Evolutionary conservation across 2,113 vertebrate genomes (phyloP), one percentile per base, ranked within the genome.

Genomic region (Scophthalmus maximus): DNA sequence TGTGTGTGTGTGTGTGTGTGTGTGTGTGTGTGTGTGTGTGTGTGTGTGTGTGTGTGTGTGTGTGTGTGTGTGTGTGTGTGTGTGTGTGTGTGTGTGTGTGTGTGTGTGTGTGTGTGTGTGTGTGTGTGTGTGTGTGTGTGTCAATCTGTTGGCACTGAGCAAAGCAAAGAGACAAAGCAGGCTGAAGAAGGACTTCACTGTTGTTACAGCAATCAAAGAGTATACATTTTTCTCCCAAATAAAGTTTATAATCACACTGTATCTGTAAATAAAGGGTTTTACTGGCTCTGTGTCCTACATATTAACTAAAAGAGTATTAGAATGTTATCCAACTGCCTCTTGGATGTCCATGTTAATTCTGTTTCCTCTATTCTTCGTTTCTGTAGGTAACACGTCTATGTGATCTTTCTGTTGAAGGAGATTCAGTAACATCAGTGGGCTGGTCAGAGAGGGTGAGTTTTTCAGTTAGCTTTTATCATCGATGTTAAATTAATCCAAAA

Each of bases 351-450:
- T 29, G n/a, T 57, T 51, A 44, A 74, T 47, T 14, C 18, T 12
- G 34, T 61, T 23, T 3, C 36, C 25, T 74, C 34, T 56, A 1
- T 18, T 36, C 30, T 32, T 22, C 7, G 6, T 77, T 22, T 72
- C 46, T 44, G 23, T 78, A 99, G 98, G 98, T 99, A 49, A 99
- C 97, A 0, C 94, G 98, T 27, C 93, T 99, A 34, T 99, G 98
- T 59, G 98, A 99, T 67, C 95, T 99, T 34, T 99, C 97, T 0
- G 97, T 99, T 44, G 98, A 99, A 89, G 98, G 98, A 6, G 97
- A 99, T 83, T 99, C 97, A 0, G 98, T 99, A 42, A 99, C 98
- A 0, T 99, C 98, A 0, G 98, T 99, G 60, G 97, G 97, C 87
- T 99, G 98, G 98, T 99, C 98, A 17, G 98, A 99, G 70, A 93